phyloP scores from a whole-genome alignment of 1,140 invertebrate species.

The Ceratosolen fusciceps region DNA sequence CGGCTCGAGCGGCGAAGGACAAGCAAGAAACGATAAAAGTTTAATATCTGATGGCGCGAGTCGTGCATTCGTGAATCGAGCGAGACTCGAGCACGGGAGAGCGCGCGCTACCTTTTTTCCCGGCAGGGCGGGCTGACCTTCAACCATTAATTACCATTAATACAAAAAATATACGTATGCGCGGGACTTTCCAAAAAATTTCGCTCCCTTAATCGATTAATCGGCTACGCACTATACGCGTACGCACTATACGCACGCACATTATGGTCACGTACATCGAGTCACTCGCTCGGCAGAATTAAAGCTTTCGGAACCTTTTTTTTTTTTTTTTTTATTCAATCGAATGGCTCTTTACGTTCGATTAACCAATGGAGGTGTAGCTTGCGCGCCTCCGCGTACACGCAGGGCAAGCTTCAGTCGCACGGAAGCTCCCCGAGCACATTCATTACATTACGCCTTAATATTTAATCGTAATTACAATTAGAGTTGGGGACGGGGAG shows the following conservation, averaged over 20 bases:
- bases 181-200: background rate
- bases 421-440: no score
- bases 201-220: background rate
- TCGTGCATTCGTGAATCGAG: conserved; percentile 2
- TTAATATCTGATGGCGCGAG: conserved; percentile 2
- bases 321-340: background rate
- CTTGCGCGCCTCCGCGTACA: no score
- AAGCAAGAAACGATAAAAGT: conserved; percentile 22
- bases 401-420: no score
- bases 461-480: no score
- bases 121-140: no score
- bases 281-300: conserved; percentile 2
- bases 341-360: background rate
- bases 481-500: no score
- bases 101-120: no score
- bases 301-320: no score
- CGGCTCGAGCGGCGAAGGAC: conserved; percentile 11
- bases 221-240: no score
- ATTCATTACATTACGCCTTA: no score
- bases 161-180: background rate
- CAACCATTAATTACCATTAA: background rate
- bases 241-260: background rate
- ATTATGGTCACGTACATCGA: background rate
- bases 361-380: background rate
- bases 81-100: no score